These are phyloP conservation scores for Poeciliopsis prolifica DNA, from an alignment of 2,113 vertebrate genomes.

Conservation along the genomic window DNA sequence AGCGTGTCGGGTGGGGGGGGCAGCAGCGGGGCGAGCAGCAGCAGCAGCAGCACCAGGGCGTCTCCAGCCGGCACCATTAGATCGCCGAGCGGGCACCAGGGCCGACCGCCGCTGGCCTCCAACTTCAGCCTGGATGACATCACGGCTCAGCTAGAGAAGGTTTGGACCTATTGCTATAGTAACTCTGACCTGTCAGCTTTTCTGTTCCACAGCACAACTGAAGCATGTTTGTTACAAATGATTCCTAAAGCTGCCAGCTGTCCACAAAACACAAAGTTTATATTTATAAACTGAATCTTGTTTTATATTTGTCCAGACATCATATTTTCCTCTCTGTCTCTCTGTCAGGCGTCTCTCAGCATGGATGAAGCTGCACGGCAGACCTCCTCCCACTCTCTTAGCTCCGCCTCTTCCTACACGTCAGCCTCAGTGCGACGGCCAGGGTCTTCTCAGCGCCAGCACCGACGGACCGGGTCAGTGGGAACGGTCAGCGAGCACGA, in stretches of 20 bases:
- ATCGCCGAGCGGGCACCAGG: conserved; percentile 51
- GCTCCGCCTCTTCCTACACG: conserved; percentile 69
- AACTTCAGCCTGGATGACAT: conserved; percentile 97
- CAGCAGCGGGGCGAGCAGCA: conserved; percentile 73
- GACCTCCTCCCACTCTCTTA: conserved; percentile 74
- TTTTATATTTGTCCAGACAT: too few relatives aligned
- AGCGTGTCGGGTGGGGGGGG: conserved; percentile 67
- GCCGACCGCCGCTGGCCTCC: conserved; percentile 80
- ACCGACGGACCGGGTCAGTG: conserved; percentile 92
- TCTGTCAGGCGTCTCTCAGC: conserved; percentile 87
- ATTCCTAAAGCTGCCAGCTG: too few relatives aligned
- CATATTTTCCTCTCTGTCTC: too few relatives aligned
- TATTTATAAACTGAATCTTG: too few relatives aligned
- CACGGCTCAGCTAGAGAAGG: conserved; percentile 94
- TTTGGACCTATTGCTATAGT: not conserved
- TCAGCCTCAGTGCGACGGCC: conserved; percentile 79
- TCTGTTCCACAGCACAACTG: not conserved
- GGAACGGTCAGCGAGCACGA: conserved; percentile 96
- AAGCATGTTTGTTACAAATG: too few relatives aligned
- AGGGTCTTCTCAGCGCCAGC: conserved; percentile 74
- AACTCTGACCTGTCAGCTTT: too few relatives aligned
- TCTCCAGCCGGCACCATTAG: conserved; percentile 80
- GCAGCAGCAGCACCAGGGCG: conserved; percentile 84
- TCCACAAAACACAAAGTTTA: too few relatives aligned
- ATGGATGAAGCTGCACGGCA: conserved; percentile 97